Evolutionary conservation across 2,113 vertebrate genomes (phyloP).

Genomic region (Helogale parvula): DNA sequence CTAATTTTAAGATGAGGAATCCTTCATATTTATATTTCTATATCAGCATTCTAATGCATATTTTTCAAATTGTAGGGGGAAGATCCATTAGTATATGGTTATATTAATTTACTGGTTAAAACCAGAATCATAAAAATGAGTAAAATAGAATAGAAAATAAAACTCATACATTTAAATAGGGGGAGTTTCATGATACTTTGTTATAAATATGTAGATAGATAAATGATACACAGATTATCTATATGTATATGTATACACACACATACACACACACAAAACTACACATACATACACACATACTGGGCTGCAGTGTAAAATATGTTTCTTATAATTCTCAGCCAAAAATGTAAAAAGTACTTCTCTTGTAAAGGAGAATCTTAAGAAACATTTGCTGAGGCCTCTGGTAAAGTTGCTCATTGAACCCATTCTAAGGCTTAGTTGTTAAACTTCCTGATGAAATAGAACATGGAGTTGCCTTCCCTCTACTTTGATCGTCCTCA

Average conservation of each 20-base stretch:
- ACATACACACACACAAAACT: background rate
- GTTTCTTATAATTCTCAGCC: background rate
- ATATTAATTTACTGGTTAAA: background rate
- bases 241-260: background rate
- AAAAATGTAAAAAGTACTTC: background rate
- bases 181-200: background rate
- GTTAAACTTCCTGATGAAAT: background rate
- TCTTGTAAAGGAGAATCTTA: background rate
- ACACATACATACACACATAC: background rate
- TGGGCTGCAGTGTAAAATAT: background rate
- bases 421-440: background rate
- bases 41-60: background rate
- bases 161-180: background rate
- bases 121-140: background rate
- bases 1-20: background rate
- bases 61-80: background rate
- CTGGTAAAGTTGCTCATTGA: background rate
- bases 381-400: background rate
- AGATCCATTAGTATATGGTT: background rate
- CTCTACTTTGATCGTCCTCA: background rate
- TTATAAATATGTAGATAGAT: background rate
- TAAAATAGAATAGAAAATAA: background rate
- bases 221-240: background rate
- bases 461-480: background rate
- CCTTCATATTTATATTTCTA: background rate